Base-by-base conservation (phyloP, 2,113 vertebrate species). In the Raja brachyura region DNA sequence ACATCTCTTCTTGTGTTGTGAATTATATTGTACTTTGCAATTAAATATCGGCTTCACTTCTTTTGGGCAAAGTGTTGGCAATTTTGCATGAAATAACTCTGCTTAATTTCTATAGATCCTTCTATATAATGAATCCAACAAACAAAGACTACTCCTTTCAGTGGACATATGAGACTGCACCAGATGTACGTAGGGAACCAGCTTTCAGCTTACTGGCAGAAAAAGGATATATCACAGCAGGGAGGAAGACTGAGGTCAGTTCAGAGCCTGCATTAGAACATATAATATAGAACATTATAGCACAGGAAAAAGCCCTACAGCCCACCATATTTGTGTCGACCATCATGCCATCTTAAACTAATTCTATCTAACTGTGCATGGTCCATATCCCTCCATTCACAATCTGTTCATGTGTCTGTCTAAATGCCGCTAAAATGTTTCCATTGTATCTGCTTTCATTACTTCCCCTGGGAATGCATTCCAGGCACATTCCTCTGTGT, bases 41-140 rank as follows among this genome's bases (percentile, higher is more conserved):
- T 83, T 25, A 25, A 22, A 8, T 8, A 11, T 31, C 70, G 22
- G n/a, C 1, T 76, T n/a, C 75, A 76, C n/a, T 76, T 2, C 73
- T 22, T 22, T 28, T 81, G 78, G 39, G 0, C 78, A 81, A 7
- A 18, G 8, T 83, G n/a, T 18, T 31, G 16, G 76, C 11, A 81
- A 7, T 2, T 68, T n/a, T 25, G 10, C 54, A 16, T 22, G 20
- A 28, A 85, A 31, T 28, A 75, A 81, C 63, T 79, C 59, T 56
- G 14, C 61, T 78, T 81, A 6, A 74, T 88, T 81, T 48, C 54
- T 93, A 93, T 95, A 99, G 98, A 95, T 95, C 94, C 75, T 98
- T 99, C 90, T 95, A 90, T 18, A 96, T 98, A 90, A 59, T 97
- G 94, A 99, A 99, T 95, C 98, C 98, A 4, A 98, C 98, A 92